Percentiles rank a stretch among this genome's conserved stretches.
Evolutionary conservation across 2,113 vertebrate species (phyloP).

Genomic region (Candoia aspera): DNA sequence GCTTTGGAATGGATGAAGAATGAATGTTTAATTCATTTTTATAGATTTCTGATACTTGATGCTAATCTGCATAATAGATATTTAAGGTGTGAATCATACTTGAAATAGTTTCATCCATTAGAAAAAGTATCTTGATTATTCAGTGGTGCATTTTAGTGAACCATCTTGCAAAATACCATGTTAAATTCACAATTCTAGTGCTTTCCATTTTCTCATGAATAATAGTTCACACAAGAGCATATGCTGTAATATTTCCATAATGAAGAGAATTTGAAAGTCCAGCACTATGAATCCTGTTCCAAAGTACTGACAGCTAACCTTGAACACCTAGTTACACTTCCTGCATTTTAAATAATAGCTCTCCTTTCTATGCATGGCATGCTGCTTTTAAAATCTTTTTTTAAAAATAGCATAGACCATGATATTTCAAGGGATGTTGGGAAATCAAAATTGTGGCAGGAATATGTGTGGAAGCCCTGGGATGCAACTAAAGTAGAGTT

Average conservation of each 20-base stretch:
- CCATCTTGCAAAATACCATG: slow-evolving; percentile 24
- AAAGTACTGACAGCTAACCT: neutral
- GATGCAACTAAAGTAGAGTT: neutral
- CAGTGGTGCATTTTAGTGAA: slow-evolving; percentile 9
- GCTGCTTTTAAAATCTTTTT: neutral
- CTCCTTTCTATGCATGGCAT: neutral
- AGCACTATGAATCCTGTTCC: slow-evolving; percentile 4
- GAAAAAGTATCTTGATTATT: slow-evolving; percentile 14
- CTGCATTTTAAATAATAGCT: neutral
- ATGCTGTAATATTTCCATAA: neutral
- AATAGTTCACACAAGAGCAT: slow-evolving; percentile 7
- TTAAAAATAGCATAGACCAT: neutral
- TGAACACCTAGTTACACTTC: neutral
- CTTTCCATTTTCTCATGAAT: slow-evolving; percentile 8
- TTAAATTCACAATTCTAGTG: slow-evolving; percentile 23
- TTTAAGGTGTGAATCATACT: slow-evolving; percentile 6
- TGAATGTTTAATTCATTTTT: slow-evolving; percentile 44
- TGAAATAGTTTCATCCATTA: neutral
- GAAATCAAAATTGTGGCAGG: neutral
- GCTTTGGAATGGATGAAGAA: slow-evolving; percentile 40
- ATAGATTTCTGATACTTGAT: slow-evolving; percentile 12
- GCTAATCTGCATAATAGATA: slow-evolving; percentile 37
- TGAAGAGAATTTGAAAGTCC: slow-evolving; percentile 3
- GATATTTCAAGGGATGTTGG: neutral
- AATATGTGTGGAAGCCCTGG: neutral